A percentile compares a stretch with the other conserved stretches of the same genome.
phyloP scores from a whole-genome alignment of 1,140 invertebrate species.

The Diprion similis region DNA sequence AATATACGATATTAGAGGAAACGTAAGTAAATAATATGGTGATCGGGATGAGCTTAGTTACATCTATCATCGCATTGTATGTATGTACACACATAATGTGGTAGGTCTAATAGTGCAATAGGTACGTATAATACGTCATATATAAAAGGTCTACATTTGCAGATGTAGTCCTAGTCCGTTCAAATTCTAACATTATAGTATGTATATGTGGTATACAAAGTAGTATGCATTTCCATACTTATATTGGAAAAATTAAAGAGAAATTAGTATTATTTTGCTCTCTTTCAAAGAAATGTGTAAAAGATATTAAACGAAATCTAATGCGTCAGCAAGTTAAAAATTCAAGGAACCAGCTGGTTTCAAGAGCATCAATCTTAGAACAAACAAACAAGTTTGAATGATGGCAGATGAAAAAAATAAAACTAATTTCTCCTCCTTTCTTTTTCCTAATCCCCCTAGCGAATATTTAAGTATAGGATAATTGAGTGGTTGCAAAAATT shows the following conservation, averaged over 20 bases:
- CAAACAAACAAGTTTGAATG: neutral
- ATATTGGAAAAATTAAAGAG: too few relatives aligned
- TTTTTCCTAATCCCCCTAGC: conserved; percentile 38
- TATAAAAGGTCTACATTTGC: conserved; percentile 14
- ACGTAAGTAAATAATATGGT: neutral
- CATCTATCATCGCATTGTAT: neutral
- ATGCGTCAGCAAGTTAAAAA: neutral
- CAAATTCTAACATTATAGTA: neutral
- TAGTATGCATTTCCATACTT: too few relatives aligned
- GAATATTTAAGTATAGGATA: conserved; percentile 30
- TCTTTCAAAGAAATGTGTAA: too few relatives aligned
- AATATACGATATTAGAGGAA: conserved; percentile 49
- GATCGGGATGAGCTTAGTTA: neutral
- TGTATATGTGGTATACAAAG: too few relatives aligned
- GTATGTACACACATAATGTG: neutral
- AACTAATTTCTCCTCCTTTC: conserved; percentile 16
- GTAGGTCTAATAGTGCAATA: neutral
- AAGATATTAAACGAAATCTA: neutral
- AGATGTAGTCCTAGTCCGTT: neutral
- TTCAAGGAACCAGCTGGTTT: conserved; percentile 11
- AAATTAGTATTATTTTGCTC: too few relatives aligned
- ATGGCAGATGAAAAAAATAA: conserved; percentile 20
- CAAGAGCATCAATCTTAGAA: conserved; percentile 5
- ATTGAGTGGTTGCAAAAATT: too few relatives aligned
- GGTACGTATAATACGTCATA: neutral